phyloP scores from a whole-genome alignment of 2,797 vertebrate species.

The Borostomias antarcticus region DNA sequence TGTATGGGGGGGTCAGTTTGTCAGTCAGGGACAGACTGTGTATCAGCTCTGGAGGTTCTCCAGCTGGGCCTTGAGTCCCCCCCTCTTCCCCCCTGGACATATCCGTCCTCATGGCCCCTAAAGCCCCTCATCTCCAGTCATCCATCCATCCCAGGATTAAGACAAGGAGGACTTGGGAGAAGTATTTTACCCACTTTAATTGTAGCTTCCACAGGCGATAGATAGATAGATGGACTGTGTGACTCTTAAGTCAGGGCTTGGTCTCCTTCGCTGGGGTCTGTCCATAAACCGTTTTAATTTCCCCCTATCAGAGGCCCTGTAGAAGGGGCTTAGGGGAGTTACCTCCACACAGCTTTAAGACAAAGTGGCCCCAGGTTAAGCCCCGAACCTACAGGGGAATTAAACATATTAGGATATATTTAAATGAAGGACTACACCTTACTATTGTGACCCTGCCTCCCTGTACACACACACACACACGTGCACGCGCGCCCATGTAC shows the following conservation, averaged over 20 bases:
- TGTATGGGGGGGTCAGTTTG: too few relatives aligned
- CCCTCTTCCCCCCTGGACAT: constrained; percentile 39
- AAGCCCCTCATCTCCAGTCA: constrained; percentile 25
- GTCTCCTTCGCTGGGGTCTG: constrained; percentile 37
- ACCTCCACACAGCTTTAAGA: constrained; percentile 24
- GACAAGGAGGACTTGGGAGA: constrained; percentile 26
- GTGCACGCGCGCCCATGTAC: too few relatives aligned
- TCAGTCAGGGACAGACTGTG: not conserved
- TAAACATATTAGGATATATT: constrained; percentile 15
- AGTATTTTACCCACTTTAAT: constrained; percentile 47
- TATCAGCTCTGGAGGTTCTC: constrained; percentile 22
- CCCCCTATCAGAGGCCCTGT: constrained; percentile 35
- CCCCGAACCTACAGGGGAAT: constrained; percentile 6
- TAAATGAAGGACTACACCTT: constrained; percentile 7
- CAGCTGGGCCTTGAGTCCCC: constrained; percentile 38
- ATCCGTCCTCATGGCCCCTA: constrained; percentile 38
- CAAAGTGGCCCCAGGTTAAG: constrained; percentile 46
- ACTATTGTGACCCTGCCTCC: not conserved
- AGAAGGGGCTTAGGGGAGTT: constrained; percentile 39
- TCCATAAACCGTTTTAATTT: constrained; percentile 54
- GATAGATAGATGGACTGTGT: constrained; percentile 21
- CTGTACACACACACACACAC: not conserved
- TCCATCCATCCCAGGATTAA: constrained; percentile 53
- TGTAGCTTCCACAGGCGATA: constrained; percentile 47
- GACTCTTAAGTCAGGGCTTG: constrained; percentile 50